A percentile compares a stretch with the other conserved stretches of the same genome.
Evolutionary conservation across 2,888 invertebrate species (phyloP).

Genomic region (Hemithea aestivaria): DNA sequence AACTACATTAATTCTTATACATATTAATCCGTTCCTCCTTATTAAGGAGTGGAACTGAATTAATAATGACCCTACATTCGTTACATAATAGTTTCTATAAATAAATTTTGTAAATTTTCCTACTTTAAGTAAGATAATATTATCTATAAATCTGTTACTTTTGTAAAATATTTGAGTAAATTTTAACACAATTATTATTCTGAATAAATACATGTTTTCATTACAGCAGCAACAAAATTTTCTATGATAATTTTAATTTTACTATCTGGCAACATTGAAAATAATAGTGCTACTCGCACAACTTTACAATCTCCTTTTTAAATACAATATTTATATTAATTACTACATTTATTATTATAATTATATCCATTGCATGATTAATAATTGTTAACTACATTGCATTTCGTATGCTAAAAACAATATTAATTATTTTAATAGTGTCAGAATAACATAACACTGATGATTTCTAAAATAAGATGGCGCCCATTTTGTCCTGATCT

Average conservation of each 20-base stretch:
- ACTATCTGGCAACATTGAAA: constrained; percentile 15
- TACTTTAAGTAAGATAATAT: constrained; percentile 18
- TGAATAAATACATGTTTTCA: not conserved
- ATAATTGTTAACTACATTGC: constrained; percentile 16
- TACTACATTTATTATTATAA: constrained; percentile 13
- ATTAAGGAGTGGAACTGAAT: too few relatives aligned
- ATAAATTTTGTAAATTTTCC: constrained; percentile 8
- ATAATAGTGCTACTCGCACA: constrained; percentile 55
- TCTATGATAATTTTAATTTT: not conserved
- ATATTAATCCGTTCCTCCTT: too few relatives aligned
- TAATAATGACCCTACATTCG: too few relatives aligned
- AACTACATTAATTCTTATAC: not conserved
- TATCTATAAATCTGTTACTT: constrained; percentile 1
- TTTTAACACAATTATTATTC: constrained; percentile 4
- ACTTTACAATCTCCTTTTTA: constrained; percentile 28
- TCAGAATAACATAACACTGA: too few relatives aligned
- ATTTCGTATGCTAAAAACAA: constrained; percentile 6
- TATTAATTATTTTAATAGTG: too few relatives aligned
- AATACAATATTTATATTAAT: constrained; percentile 6
- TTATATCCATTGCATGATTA: constrained; percentile 26
- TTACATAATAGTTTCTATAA: not conserved
- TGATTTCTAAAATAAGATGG: too few relatives aligned
- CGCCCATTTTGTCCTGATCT: too few relatives aligned
- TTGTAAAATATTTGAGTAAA: not conserved
- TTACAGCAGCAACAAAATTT: constrained; percentile 11